Percentiles rank a stretch among this genome's conserved stretches.
Evolutionary conservation across 30 jellyfish, hydroid and myxozoan genomes (phyloP).

Genomic region (Hydractinia symbiolongicarpus): DNA sequence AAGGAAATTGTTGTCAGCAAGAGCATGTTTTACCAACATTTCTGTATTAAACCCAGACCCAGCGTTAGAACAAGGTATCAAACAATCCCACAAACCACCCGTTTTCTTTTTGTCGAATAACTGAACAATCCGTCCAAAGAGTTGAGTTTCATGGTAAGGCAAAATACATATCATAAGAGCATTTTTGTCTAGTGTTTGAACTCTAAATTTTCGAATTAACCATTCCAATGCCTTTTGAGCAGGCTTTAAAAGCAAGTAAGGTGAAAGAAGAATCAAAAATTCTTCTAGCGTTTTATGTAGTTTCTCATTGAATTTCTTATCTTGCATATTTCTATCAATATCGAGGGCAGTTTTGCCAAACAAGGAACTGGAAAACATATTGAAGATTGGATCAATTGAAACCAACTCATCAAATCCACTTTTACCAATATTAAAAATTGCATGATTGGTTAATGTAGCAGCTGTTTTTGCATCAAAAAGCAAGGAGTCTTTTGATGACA

Average conservation of each 20-base stretch:
- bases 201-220: slow-evolving; percentile 74
- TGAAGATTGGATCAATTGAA: slow-evolving; percentile 47
- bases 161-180: slow-evolving; percentile 53
- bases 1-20: slow-evolving; percentile 35
- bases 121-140: slow-evolving; percentile 64
- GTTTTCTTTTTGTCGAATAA: slow-evolving; percentile 29
- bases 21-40: slow-evolving; percentile 53
- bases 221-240: slow-evolving; percentile 76
- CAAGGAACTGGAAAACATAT: slow-evolving; percentile 43
- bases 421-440: slow-evolving; percentile 59
- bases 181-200: slow-evolving; percentile 50
- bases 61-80: slow-evolving; percentile 31
- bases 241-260: slow-evolving; percentile 70
- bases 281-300: slow-evolving; percentile 42
- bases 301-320: slow-evolving; percentile 42
- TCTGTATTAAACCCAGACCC: slow-evolving; percentile 60
- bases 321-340: slow-evolving; percentile 53
- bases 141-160: slow-evolving; percentile 86
- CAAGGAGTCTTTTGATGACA: slow-evolving; percentile 43
- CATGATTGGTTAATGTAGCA: slow-evolving; percentile 60
- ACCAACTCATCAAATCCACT: slow-evolving; percentile 60
- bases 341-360: slow-evolving; percentile 41
- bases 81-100: slow-evolving; percentile 57
- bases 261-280: slow-evolving; percentile 52
- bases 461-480: slow-evolving; percentile 76